phyloP scores from a whole-genome alignment of 2,888 invertebrate genomes.

The Melanostoma mellinum region DNA sequence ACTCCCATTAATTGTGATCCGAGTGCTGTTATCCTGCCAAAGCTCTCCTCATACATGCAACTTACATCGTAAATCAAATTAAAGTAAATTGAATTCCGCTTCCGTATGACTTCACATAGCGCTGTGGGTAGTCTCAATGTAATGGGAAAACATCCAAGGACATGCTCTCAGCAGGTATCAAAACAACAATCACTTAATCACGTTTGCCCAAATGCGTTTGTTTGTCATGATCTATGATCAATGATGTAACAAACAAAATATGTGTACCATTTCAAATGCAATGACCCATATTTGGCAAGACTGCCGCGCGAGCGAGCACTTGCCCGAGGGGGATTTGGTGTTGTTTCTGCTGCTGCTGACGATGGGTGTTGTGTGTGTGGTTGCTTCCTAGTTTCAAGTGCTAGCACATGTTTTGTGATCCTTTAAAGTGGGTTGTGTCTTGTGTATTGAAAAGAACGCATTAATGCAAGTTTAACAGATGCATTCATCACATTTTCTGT shows the following conservation, averaged over 20 bases:
- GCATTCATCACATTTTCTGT: slow-evolving; percentile 40
- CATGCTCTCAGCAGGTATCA: slow-evolving; percentile 22
- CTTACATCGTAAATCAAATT: slow-evolving; percentile 55
- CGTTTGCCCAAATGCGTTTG: neutral
- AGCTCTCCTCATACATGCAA: slow-evolving; percentile 19
- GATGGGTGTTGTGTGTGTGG: slow-evolving; percentile 7
- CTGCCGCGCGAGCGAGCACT: too few species aligned
- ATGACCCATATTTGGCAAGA: slow-evolving; percentile 19
- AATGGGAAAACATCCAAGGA: slow-evolving; percentile 29
- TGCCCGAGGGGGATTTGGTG: neutral
- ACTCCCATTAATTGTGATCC: slow-evolving; percentile 24
- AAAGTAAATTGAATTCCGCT: slow-evolving; percentile 38
- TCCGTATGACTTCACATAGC: slow-evolving; percentile 41
- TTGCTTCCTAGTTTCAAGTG: slow-evolving; percentile 56
- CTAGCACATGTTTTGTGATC: slow-evolving; percentile 14
- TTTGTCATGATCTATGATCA: slow-evolving; percentile 23
- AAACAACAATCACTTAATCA: slow-evolving; percentile 5
- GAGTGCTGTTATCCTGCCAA: slow-evolving; percentile 29
- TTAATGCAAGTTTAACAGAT: slow-evolving; percentile 41
- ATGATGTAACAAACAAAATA: slow-evolving; percentile 12
- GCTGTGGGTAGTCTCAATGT: neutral
- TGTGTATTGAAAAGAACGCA: slow-evolving; percentile 25
- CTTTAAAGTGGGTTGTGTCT: slow-evolving; percentile 20
- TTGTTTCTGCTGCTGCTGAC: slow-evolving; percentile 28
- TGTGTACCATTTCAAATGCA: slow-evolving; percentile 5